phyloP scores from a whole-genome alignment of 2,113 vertebrate genomes.

The Brachyhypopomus gauderio region DNA sequence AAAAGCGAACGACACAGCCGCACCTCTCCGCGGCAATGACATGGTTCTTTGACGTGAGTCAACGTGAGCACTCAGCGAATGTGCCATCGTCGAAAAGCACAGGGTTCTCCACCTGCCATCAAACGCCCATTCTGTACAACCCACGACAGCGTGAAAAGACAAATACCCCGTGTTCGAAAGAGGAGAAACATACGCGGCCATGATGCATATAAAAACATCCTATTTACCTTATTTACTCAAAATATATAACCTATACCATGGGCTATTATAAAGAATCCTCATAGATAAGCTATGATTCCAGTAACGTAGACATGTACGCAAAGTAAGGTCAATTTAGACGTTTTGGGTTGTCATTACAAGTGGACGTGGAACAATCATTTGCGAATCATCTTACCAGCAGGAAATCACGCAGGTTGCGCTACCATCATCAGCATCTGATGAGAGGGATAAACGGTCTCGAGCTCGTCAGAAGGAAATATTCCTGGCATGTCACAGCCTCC shows the following conservation, averaged over 20 bases:
- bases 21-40: slow-evolving; percentile 72
- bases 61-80: slow-evolving; percentile 62
- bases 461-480: slow-evolving; percentile 53
- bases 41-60: slow-evolving; percentile 68
- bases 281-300: not conserved
- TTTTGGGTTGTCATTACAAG: slow-evolving; percentile 7
- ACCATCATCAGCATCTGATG: slow-evolving; percentile 66
- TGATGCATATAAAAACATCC: slow-evolving; percentile 54
- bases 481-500: slow-evolving; percentile 54
- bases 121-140: slow-evolving; percentile 24
- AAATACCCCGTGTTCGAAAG: not conserved
- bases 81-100: slow-evolving; percentile 60
- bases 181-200: slow-evolving; percentile 53
- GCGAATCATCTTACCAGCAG: slow-evolving; percentile 64
- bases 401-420: slow-evolving; percentile 72
- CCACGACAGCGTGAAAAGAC: slow-evolving; percentile 26
- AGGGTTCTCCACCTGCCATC: slow-evolving; percentile 55
- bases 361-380: slow-evolving; percentile 16
- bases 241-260: not conserved
- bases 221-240: not conserved
- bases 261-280: not conserved
- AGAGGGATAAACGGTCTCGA: slow-evolving; percentile 60
- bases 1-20: slow-evolving; percentile 58
- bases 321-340: not conserved
- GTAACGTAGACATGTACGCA: not conserved